Percentiles rank a stretch among this genome's conserved stretches.
Evolutionary conservation across 2,797 vertebrate genomes (phyloP).

Genomic region (Tangara arthus): DNA sequence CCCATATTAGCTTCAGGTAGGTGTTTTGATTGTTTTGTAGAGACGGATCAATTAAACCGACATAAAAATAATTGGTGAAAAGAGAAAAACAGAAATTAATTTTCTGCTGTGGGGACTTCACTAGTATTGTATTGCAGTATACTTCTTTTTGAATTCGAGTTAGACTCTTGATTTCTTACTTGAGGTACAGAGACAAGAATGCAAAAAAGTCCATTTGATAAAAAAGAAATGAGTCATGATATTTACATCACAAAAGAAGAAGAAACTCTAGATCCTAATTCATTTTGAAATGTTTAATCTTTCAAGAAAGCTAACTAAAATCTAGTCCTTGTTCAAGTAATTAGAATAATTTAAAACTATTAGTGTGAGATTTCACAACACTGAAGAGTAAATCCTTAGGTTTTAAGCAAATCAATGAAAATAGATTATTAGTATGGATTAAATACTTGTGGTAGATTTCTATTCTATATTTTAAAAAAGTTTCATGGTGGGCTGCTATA

Average conservation of each 20-base stretch:
- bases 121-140: neutral
- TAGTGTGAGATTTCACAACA: neutral
- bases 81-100: neutral
- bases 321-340: neutral
- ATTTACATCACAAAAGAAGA: neutral
- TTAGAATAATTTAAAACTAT: neutral
- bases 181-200: neutral
- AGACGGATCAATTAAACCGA: neutral
- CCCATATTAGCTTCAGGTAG: neutral
- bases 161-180: neutral
- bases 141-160: neutral
- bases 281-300: neutral
- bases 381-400: neutral
- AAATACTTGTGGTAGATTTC: neutral
- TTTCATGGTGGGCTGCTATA: neutral
- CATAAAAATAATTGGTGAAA: neutral
- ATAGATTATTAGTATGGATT: neutral
- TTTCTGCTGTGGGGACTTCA: neutral
- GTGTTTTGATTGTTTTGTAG: neutral
- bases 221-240: neutral
- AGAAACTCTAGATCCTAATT: neutral
- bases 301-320: neutral
- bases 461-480: neutral
- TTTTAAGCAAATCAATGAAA: neutral
- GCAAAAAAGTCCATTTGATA: neutral